A percentile compares a stretch with the other conserved stretches of the same genome.
Evolutionary conservation across 2,888 invertebrate species (phyloP).

Genomic region (Dorcus hopei): DNA sequence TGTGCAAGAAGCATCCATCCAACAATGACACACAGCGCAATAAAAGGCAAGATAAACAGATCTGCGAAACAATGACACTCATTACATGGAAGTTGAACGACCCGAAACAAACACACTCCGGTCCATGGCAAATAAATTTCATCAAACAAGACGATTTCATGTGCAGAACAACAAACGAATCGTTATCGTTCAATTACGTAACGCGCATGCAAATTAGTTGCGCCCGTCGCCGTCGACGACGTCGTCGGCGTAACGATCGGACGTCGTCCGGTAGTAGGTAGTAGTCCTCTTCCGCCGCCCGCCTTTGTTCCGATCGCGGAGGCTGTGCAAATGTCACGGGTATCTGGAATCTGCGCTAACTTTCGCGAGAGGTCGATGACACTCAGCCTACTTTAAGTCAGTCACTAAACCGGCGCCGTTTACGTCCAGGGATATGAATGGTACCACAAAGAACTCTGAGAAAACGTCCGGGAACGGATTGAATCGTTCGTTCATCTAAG

Average conservation of each 20-base stretch:
- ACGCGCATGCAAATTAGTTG: too few species aligned
- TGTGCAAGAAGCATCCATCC: too few species aligned
- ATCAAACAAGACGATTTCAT: not conserved
- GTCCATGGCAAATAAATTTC: not conserved
- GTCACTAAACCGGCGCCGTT: conserved; percentile 11
- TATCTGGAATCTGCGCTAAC: conserved; percentile 9
- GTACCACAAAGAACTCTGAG: not conserved
- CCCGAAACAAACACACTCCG: conserved; percentile 1
- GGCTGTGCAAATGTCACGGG: conserved; percentile 18
- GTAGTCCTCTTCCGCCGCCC: too few species aligned
- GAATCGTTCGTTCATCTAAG: too few species aligned
- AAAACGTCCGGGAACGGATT: not conserved
- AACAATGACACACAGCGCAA: not conserved
- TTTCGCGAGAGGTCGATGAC: conserved; percentile 15
- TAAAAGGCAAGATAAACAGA: not conserved
- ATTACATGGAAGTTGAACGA: not conserved
- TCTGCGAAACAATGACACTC: conserved; percentile 1
- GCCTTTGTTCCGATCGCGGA: conserved; percentile 2
- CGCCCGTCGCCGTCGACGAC: not conserved
- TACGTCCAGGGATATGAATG: not conserved
- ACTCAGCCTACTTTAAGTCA: conserved; percentile 15
- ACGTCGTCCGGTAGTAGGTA: not conserved
- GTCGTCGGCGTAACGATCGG: not conserved
- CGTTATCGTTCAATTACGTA: not conserved
- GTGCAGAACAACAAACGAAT: not conserved